phyloP scores from a whole-genome alignment of 2,113 vertebrate genomes.

The Vulpes lagopus region DNA sequence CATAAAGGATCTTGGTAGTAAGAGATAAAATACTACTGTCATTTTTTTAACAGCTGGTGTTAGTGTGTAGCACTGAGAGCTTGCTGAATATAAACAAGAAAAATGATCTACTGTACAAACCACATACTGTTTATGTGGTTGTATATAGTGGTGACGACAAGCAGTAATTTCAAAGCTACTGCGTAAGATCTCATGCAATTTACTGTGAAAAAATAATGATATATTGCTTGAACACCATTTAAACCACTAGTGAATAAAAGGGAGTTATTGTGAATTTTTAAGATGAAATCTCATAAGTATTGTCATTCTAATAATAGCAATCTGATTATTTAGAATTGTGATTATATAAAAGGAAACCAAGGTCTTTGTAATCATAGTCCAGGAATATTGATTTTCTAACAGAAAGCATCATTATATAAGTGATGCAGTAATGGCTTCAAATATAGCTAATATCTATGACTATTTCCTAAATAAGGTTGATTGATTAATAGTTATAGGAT shows the following conservation, averaged over 20 bases:
- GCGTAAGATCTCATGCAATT: slow-evolving; percentile 63
- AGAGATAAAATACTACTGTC: slow-evolving; percentile 79
- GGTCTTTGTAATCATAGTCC: not conserved
- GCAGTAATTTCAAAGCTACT: slow-evolving; percentile 79
- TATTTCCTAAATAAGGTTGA: slow-evolving; percentile 4
- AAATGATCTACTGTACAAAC: slow-evolving; percentile 80
- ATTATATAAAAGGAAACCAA: slow-evolving; percentile 49
- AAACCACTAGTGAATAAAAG: slow-evolving; percentile 54
- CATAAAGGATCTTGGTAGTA: slow-evolving; percentile 70
- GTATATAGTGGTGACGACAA: slow-evolving; percentile 73
- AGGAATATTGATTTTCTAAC: slow-evolving; percentile 56
- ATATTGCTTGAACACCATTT: slow-evolving; percentile 58
- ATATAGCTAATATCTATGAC: not conserved
- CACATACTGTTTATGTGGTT: slow-evolving; percentile 78
- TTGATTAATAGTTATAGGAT: slow-evolving; percentile 38
- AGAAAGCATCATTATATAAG: slow-evolving; percentile 38
- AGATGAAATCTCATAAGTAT: slow-evolving; percentile 53
- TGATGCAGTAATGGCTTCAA: not conserved
- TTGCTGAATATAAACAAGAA: slow-evolving; percentile 82
- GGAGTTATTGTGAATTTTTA: slow-evolving; percentile 44
- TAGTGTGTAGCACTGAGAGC: slow-evolving; percentile 66
- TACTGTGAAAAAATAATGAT: slow-evolving; percentile 77
- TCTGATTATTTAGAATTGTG: slow-evolving; percentile 44
- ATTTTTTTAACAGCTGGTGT: slow-evolving; percentile 81
- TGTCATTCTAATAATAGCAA: slow-evolving; percentile 57